phyloP scores from a whole-genome alignment of 1,140 invertebrate species.

The Coptotermes formosanus region DNA sequence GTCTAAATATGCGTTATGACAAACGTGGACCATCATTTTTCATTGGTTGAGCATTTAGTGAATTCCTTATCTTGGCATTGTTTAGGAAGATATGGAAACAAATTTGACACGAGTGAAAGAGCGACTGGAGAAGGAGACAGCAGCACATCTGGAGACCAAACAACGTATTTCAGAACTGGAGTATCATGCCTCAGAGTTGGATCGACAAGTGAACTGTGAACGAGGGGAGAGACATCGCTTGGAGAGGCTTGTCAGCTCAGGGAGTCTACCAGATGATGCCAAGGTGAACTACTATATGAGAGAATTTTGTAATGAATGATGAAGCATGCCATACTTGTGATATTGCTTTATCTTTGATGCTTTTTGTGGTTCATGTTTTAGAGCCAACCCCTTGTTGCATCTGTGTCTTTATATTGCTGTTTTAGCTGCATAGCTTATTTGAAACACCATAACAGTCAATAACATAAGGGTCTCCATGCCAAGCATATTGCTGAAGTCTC shows the following conservation, averaged over 20 bases:
- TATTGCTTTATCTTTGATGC: not conserved
- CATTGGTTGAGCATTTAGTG: not conserved
- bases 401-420: too few relatives aligned
- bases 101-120: conserved; percentile 81
- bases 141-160: conserved; percentile 81
- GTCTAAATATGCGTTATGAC: too few relatives aligned
- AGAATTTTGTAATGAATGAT: not conserved
- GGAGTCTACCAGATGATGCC: conserved; percentile 88
- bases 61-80: not conserved
- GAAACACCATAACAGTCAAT: too few relatives aligned
- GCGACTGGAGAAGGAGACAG: conserved; percentile 85
- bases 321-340: too few relatives aligned
- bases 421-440: too few relatives aligned
- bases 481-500: too few relatives aligned
- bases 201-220: conserved; percentile 75
- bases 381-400: not conserved
- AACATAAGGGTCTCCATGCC: too few relatives aligned
- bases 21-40: too few relatives aligned
- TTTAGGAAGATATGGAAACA: conserved; percentile 82
- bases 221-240: conserved; percentile 76
- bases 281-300: conserved; percentile 59
- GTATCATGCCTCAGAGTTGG: conserved; percentile 68
- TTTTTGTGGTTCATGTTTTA: not conserved
- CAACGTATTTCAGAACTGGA: conserved; percentile 76
- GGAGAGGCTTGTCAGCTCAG: conserved; percentile 81